Evolutionary conservation across 1,140 invertebrate genomes (phyloP).

Genomic region (Panagrolaimus sp.): DNA sequence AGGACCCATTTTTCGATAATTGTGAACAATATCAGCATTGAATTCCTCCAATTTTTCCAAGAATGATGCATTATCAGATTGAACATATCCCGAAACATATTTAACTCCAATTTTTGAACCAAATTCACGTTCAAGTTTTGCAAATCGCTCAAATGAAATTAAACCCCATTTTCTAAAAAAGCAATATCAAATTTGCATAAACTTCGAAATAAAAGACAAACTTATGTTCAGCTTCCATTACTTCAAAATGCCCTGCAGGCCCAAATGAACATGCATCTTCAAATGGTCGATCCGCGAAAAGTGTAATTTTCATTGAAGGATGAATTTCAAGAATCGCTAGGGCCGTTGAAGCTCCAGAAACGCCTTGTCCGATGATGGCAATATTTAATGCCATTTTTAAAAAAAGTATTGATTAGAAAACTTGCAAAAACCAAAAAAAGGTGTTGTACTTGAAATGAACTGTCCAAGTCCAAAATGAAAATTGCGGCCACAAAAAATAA

Average conservation of each 20-base stretch:
- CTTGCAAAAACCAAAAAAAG: too few species aligned
- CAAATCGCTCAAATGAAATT: slow-evolving; percentile 35
- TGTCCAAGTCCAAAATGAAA: too few species aligned
- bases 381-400: too few species aligned
- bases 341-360: neutral
- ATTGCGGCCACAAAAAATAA: too few species aligned
- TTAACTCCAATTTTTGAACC: slow-evolving; percentile 35
- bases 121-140: slow-evolving; percentile 26
- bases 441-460: too few species aligned
- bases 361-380: slow-evolving; percentile 13
- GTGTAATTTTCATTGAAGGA: slow-evolving; percentile 3
- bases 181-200: neutral
- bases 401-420: too few species aligned
- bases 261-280: slow-evolving; percentile 37
- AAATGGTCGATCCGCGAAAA: slow-evolving; percentile 34
- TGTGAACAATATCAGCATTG: slow-evolving; percentile 38
- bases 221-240: slow-evolving; percentile 34
- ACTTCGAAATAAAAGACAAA: neutral
- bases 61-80: slow-evolving; percentile 29
- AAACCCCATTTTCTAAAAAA: slow-evolving; percentile 31
- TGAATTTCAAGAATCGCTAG: neutral
- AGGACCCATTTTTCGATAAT: slow-evolving; percentile 35
- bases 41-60: slow-evolving; percentile 20
- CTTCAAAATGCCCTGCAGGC: slow-evolving; percentile 39
- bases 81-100: slow-evolving; percentile 37